Evolutionary conservation across 2,797 vertebrate genomes (phyloP), one percentile per base, ranked within the genome.

Genomic region (Galagoides demidoff): DNA sequence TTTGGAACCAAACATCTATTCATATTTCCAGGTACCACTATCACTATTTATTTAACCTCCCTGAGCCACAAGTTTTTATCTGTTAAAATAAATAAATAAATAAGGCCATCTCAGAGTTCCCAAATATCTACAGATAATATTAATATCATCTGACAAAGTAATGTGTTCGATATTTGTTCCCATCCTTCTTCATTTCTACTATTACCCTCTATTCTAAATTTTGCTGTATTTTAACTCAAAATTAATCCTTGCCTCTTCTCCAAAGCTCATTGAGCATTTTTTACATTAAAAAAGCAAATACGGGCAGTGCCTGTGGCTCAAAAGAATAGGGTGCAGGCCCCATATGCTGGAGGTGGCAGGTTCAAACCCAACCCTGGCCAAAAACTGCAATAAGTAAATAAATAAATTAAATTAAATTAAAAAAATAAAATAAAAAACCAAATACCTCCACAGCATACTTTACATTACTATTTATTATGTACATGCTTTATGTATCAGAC

Each of bases 1-100:
- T 59, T 52, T 90, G 45, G 45, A 96, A 92, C 43, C 31, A 78
- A 39, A 94, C 16, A 83, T 55, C 74, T 92, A 90, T 39, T 94
- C 37, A 27, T 23, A 94, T 82, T 64, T 87, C 52, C 34, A 92
- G 39, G 59, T 89, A 79, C 25, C 25, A 79, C 45, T 89, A 37
- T 73, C 68, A 37, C 66, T 68, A 84, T 34, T 77, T 49, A 84
- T 57, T 63, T 77, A 86, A 79, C n/a, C 39, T 89, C 63, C 37
- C 31, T 31, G 22, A 87, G 22, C 12, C n/a, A 10, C 22, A 23
- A 12, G 45, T 79, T 74, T 57, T 84, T 84, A 39, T 45, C 43
- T 43, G 14, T 94, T 66, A 14, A 57, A 34, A 70, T 61, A 20
- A 81, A 73, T 10, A 81, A 3, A 73, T 16, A 27, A 45, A 66